Evolutionary conservation across 2,797 vertebrate species (phyloP), one percentile per base, ranked within the genome.

Genomic region (Ambastaia sidthimunki): DNA sequence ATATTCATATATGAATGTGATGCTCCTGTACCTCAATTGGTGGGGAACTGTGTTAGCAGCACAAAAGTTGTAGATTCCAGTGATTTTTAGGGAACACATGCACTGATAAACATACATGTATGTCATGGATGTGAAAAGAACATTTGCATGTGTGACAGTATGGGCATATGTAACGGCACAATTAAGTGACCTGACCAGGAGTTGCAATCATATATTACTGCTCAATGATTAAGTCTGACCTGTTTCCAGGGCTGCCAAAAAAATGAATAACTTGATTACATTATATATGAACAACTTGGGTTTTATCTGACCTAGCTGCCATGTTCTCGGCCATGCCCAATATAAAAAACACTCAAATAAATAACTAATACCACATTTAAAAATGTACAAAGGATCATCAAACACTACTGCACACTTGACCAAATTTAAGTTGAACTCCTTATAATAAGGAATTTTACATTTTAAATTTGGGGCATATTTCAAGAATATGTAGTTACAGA

Each of bases 301-400:
- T 15, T 76, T 76, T 65, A 80, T 76, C 63, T 72, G 65, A 54
- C 16, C 69, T 78, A 78, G 71, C 67, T 78, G 84, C 69, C 48
- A 23, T 67, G 74, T 63, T 83, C 77, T 74, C 78, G 62, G 16
- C 54, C 37, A 69, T n/a, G 18, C 57, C 21, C n/a, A 12, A 48
- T 52, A 77, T 59, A 69, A 60, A 28, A 50, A 15, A 60, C 21
- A 60, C 23, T 19, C 18, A 54, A 7, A 54, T 7, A 25, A 66
- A 54, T 66, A 50, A n/a, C 16, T 59, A n/a, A 60, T 31, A 62
- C 13, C 55, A 47, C 71, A 62, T 18, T 28, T 28, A 28, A 44
- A 44, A 44, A 44, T 44, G 10, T 44, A 10, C 7, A 52, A 62
- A 18, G 28, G 28, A 41, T 62, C 23, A 31, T 63, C 23, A 34